phyloP scores from a whole-genome alignment of 2,113 vertebrate species.

The Benitochromis conjunctus region DNA sequence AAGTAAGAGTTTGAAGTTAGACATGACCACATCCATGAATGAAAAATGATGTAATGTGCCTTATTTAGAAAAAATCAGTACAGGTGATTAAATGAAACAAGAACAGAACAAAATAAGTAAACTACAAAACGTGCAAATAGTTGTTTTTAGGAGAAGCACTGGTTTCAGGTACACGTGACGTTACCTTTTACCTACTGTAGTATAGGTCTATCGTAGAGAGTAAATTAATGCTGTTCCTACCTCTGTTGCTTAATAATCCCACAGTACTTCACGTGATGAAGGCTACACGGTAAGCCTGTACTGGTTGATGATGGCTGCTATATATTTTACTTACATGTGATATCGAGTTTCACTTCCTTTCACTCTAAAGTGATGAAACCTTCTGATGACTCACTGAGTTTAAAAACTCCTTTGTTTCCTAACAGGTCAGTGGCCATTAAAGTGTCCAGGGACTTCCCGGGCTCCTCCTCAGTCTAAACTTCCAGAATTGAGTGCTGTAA shows the following conservation, averaged over 20 bases:
- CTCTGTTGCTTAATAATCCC: neutral
- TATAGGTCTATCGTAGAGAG: neutral
- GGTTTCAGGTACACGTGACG: neutral
- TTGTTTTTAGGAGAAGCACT: neutral
- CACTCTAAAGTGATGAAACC: neutral
- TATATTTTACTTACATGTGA: neutral
- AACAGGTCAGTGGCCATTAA: neutral
- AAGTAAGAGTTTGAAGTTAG: neutral
- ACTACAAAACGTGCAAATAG: neutral
- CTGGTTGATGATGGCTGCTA: neutral
- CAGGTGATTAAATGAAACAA: neutral
- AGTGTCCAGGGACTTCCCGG: neutral
- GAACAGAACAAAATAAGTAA: neutral
- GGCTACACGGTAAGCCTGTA: fast-evolving
- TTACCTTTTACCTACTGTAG: neutral
- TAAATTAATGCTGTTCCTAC: neutral
- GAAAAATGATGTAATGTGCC: neutral
- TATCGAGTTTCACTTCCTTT: slow-evolving; percentile 11
- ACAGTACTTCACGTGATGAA: neutral
- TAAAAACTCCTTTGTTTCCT: neutral
- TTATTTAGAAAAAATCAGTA: neutral
- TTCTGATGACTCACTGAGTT: neutral
- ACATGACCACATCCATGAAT: neutral
- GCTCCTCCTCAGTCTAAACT: neutral
- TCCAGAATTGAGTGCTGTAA: neutral